phyloP scores from a whole-genome alignment of 2,797 vertebrate genomes.

The Aeoliscus strigatus region DNA sequence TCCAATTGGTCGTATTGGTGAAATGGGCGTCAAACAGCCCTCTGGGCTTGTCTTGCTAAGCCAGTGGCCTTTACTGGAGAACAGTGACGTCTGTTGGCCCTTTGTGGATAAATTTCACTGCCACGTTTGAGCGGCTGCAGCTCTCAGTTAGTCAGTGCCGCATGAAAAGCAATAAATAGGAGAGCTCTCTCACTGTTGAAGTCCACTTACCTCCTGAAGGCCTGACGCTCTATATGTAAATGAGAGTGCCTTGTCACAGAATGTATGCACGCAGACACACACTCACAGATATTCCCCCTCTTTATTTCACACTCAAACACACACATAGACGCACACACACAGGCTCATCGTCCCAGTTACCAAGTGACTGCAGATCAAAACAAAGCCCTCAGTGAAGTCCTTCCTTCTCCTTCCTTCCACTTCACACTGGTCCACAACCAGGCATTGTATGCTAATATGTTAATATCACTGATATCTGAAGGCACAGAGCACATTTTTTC shows the following conservation, averaged over 20 bases:
- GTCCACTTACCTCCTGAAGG: slow-evolving; percentile 69
- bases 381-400: slow-evolving; percentile 60
- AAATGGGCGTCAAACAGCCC: slow-evolving; percentile 33
- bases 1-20: slow-evolving; percentile 27
- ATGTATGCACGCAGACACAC: slow-evolving; percentile 22
- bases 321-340: slow-evolving; percentile 8
- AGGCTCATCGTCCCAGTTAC: background rate
- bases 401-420: slow-evolving; percentile 39
- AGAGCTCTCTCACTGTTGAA: slow-evolving; percentile 70
- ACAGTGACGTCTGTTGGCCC: slow-evolving; percentile 56
- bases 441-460: slow-evolving; percentile 17
- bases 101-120: slow-evolving; percentile 68
- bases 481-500: no score
- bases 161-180: slow-evolving; percentile 76
- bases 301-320: background rate
- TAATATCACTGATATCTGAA: no score
- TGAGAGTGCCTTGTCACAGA: slow-evolving; percentile 62
- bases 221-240: slow-evolving; percentile 72
- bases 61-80: slow-evolving; percentile 38
- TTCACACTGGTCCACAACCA: slow-evolving; percentile 36
- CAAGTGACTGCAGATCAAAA: slow-evolving; percentile 53
- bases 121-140: slow-evolving; percentile 63
- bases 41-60: slow-evolving; percentile 25
- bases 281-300: no score
- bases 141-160: slow-evolving; percentile 71